A percentile compares a stretch with the other conserved stretches of the same genome.
Conservation (phyloP, 53 echinoderm and acorn worm genomes). For the Apostichopus leukothele region DNA sequence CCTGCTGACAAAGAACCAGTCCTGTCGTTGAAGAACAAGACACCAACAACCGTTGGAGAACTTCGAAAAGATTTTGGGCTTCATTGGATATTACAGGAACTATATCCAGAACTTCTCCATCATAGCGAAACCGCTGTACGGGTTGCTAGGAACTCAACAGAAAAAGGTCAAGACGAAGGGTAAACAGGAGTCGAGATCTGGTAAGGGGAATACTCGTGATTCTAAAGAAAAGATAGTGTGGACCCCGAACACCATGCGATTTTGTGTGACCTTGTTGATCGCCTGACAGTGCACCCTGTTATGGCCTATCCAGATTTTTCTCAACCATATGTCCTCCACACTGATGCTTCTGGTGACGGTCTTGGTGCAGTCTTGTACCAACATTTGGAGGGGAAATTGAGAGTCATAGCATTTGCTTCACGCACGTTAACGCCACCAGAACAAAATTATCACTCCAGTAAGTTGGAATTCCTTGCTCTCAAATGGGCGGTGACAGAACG, state of each 20-base stretch:
- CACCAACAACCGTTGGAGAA: slow-evolving; percentile 55
- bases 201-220: neutral
- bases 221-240: slow-evolving; percentile 32
- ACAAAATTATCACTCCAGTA: slow-evolving; percentile 59
- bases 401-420: slow-evolving; percentile 63
- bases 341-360: slow-evolving; percentile 30
- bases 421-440: slow-evolving; percentile 53
- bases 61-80: slow-evolving; percentile 55
- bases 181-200: neutral
- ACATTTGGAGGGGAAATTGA: slow-evolving; percentile 48
- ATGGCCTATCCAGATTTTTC: slow-evolving; percentile 34
- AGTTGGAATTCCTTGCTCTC: slow-evolving; percentile 52
- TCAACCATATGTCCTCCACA: slow-evolving; percentile 34
- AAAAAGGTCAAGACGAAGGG: neutral
- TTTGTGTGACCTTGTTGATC: neutral
- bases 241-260: slow-evolving; percentile 21
- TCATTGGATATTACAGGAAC: slow-evolving; percentile 54
- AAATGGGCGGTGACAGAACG: slow-evolving; percentile 33
- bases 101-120: slow-evolving; percentile 30
- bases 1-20: slow-evolving; percentile 55
- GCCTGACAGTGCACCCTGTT: neutral
- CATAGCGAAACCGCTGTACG: slow-evolving; percentile 18
- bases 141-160: neutral
- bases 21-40: slow-evolving; percentile 40
- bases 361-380: slow-evolving; percentile 35